phyloP scores from a whole-genome alignment of 2,113 vertebrate species.

The Bubo blakistoni region DNA sequence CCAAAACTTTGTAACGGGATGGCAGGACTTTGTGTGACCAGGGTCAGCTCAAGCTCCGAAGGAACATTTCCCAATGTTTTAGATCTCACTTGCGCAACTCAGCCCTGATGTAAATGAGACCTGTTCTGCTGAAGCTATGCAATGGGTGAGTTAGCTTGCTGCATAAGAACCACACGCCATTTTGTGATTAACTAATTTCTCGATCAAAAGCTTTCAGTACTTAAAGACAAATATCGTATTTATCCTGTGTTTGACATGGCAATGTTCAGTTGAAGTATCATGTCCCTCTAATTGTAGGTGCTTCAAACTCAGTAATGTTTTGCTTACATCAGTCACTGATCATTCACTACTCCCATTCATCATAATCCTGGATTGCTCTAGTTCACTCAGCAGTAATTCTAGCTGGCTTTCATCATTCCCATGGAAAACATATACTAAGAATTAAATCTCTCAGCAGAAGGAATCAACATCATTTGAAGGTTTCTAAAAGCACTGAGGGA shows the following conservation, averaged over 20 bases:
- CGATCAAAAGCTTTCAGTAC: neutral
- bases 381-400: slow-evolving; percentile 38
- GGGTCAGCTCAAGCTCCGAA: neutral
- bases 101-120: neutral
- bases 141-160: neutral
- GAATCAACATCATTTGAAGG: neutral
- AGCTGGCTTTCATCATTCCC: slow-evolving; percentile 37
- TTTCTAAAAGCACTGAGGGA: neutral
- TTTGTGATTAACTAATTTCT: slow-evolving; percentile 7
- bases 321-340: slow-evolving; percentile 8
- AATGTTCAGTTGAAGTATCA: neutral
- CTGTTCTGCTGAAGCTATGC: neutral
- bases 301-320: slow-evolving; percentile 25
- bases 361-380: neutral
- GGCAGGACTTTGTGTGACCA: neutral
- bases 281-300: neutral
- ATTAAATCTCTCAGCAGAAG: slow-evolving; percentile 51
- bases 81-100: neutral
- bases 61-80: neutral
- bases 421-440: slow-evolving; percentile 10
- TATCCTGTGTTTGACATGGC: neutral
- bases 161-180: neutral
- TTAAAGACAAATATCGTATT: neutral
- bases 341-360: slow-evolving; percentile 40
- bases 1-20: neutral